Evolutionary conservation across 2,797 vertebrate species (phyloP), one percentile per base, ranked within the genome.

Genomic region (Gambelia wislizenii): DNA sequence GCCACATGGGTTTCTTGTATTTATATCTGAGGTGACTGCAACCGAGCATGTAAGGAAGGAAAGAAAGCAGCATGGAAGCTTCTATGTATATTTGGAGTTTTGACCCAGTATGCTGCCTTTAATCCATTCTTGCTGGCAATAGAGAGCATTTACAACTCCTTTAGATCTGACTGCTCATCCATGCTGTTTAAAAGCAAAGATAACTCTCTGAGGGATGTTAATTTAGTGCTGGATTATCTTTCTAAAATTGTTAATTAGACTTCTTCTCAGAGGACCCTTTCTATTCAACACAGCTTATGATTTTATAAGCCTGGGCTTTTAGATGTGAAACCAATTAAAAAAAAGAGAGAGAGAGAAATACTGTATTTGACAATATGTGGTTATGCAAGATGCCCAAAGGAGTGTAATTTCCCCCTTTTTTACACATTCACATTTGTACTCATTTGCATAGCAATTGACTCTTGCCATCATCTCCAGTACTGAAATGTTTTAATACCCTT

Each of bases 221-320:
- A 93, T 93, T 92, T 93, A 83, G 87, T 0, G 0, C 4, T 91
- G 89, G 91, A 93, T 95, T 96, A 90, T 93, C 92, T 95, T 95
- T 95, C 94, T 95, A 88, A 95, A 93, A 94, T 91, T 2, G 83
- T 92, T 93, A 94, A 93, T 95, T 90, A 88, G 94, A 88, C 69
- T 87, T 87, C 87, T 81, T 95, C 90, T 91, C 92, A 0, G 14
- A 76, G 91, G 92, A 91, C 92, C 82, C 90, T 94, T 93, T 89
- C 83, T 49, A 36, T 84, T 91, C 92, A 94, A 94, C 86, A 91
- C 88, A 87, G 85, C 85, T 47, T 89, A 85, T 90, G 47, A 49
- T 85, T 92, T 69, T 87, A 89, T 81, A 86, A 54, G 89, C 83
- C 30, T 49, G 90, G 89, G 83, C 42, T 0, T 18, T 47, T 0